Evolutionary conservation across 2,113 vertebrate species (phyloP).

Genomic region (Dendrocopos noguchii): DNA sequence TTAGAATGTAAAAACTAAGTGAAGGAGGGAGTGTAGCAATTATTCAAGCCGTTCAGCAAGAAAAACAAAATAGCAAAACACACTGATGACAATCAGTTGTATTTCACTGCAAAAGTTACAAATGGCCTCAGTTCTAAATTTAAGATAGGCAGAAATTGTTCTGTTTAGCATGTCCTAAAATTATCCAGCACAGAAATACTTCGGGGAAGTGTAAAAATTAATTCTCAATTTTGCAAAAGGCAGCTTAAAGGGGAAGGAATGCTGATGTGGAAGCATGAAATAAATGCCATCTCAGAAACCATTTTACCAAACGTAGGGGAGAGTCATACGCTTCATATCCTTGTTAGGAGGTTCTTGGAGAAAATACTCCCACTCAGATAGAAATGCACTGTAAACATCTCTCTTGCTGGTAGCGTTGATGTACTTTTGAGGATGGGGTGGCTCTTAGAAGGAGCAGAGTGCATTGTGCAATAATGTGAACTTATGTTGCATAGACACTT

Average conservation of each 20-base stretch:
- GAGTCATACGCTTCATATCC: conserved; percentile 12
- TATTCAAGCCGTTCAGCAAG: not conserved
- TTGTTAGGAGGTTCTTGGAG: conserved; percentile 45
- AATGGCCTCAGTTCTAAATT: conserved; percentile 44
- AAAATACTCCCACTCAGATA: conserved; percentile 63
- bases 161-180: conserved; percentile 54
- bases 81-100: conserved; percentile 13
- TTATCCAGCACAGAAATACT: conserved; percentile 35
- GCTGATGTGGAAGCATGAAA: conserved; percentile 43
- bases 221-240: conserved; percentile 36
- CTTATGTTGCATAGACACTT: conserved; percentile 53
- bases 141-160: conserved; percentile 41
- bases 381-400: conserved; percentile 45
- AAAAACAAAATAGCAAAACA: not conserved
- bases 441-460: conserved; percentile 47
- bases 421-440: conserved; percentile 53
- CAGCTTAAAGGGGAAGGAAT: conserved; percentile 43
- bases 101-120: conserved; percentile 45
- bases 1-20: not conserved
- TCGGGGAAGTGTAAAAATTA: conserved; percentile 58
- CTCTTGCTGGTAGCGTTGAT: conserved; percentile 42
- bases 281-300: not conserved
- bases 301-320: not conserved
- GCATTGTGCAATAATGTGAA: conserved; percentile 39
- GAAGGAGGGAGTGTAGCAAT: not conserved